These are phyloP conservation scores for Todiramphus chloris DNA, from an alignment of 2,113 vertebrate species.

Conservation along the genomic window DNA sequence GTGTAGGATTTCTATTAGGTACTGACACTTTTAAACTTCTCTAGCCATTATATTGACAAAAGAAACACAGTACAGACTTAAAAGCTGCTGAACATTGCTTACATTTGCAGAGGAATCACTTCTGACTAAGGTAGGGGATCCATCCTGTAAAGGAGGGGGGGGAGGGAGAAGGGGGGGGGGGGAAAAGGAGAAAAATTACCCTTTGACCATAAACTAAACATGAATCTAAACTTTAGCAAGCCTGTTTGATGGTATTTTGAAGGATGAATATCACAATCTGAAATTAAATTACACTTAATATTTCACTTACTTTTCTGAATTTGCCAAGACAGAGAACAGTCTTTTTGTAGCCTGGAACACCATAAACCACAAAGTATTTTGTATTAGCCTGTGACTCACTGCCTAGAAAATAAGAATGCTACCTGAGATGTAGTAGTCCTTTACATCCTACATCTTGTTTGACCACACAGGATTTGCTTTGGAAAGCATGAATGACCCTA, in stretches of 20 bases:
- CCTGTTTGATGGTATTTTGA: not conserved
- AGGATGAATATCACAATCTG: not conserved
- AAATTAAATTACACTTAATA: not conserved
- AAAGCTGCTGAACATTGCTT: not conserved
- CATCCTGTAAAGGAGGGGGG: not conserved
- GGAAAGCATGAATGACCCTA: not conserved
- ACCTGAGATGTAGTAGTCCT: not conserved
- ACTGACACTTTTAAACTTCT: not conserved
- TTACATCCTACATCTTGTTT: not conserved
- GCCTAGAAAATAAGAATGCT: not conserved
- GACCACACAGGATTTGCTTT: not conserved
- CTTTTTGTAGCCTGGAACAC: not conserved
- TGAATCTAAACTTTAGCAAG: not conserved
- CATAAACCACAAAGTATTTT: not conserved
- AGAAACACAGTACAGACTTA: not conserved
- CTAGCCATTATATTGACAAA: not conserved
- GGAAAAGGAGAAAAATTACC: not conserved
- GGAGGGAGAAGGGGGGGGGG: too few relatives aligned
- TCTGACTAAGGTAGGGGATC: constrained; percentile 42
- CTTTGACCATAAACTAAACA: not conserved
- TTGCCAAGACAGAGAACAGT: not conserved
- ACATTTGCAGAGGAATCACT: constrained; percentile 53
- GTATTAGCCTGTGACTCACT: not conserved
- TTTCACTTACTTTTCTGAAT: not conserved
- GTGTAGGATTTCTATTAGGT: not conserved